Evolutionary conservation across 2,888 invertebrate species (phyloP), one percentile per base, ranked within the genome.

Genomic region (Synergus laeviventris): DNA sequence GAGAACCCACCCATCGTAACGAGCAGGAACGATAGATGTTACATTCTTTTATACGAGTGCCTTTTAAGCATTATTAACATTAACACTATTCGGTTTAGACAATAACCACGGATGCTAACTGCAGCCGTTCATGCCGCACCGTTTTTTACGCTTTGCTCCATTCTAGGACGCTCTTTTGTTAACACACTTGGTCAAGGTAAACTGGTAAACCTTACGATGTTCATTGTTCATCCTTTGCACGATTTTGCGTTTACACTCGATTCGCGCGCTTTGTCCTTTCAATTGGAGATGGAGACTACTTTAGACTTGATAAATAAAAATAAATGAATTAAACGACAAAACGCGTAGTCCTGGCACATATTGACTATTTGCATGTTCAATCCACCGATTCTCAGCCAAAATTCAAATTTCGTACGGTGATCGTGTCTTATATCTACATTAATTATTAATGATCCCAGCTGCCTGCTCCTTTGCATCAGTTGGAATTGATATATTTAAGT

Each of bases 41-140:
- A 79, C 75, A 73, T 81, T 81, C 78, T 81, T 82, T 89, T 90
- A 87, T 89, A 89, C 88, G 88, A 90, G 90, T 91, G 90, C 89
- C 90, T 90, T 88, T 86, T 84, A 87, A 87, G 83, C 82, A 70
- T 70, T 49, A 70, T 45, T 70, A 70, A 66, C 64, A 66, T 86
- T 86, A 86, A 87, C 83, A 83, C 84, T 85, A 83, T 85, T 86
- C 84, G 82, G 85, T 83, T 82, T 77, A 81, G 84, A 83, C 76
- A 84, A 82, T 79, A 83, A 82, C 81, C 79, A 81, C 83, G 7
- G 2, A 39, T 64, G 38, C 64, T 64, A 62, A 62, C n/a, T 62
- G 8, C 39, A 21, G 42, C 31, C 31, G 49, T 49, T 70, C n/a
- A 70, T 70, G 70, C 49, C 45, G 31, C 31, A 49, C 2, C 16